Evolutionary conservation across 2,888 invertebrate species (phyloP).

Genomic region (Nipponacmea schrenckii): DNA sequence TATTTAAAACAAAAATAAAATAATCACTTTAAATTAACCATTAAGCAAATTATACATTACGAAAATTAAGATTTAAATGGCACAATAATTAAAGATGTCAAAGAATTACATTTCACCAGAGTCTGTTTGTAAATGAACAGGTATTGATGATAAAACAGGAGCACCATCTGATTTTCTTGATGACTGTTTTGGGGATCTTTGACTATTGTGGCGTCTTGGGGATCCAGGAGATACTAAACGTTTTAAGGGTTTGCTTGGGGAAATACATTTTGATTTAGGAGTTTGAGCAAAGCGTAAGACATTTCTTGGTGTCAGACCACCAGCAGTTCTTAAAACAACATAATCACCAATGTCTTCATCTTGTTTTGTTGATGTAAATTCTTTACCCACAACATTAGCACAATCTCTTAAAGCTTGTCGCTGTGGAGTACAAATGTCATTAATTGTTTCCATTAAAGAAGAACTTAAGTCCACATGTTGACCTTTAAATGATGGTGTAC

Average conservation of each 20-base stretch:
- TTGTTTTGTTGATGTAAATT: background rate
- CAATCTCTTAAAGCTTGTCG: slow-evolving; percentile 24
- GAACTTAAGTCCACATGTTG: slow-evolving; percentile 32
- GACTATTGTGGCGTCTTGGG: slow-evolving; percentile 24
- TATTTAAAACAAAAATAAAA: too few relatives aligned
- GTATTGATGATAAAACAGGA: slow-evolving; percentile 34
- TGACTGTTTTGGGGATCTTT: slow-evolving; percentile 19
- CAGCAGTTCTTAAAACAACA: slow-evolving; percentile 37
- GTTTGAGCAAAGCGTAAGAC: slow-evolving; percentile 30
- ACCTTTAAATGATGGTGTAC: slow-evolving; percentile 25
- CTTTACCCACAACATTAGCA: slow-evolving; percentile 15
- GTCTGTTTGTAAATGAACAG: slow-evolving; percentile 39
- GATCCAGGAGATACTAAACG: slow-evolving; percentile 49
- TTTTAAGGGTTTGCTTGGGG: slow-evolving; percentile 56
- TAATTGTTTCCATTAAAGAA: slow-evolving; percentile 42
- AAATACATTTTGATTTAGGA: slow-evolving; percentile 33
- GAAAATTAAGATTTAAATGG: too few relatives aligned
- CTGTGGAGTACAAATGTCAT: slow-evolving; percentile 44
- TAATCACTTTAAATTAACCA: too few relatives aligned
- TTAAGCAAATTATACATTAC: too few relatives aligned
- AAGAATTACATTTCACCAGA: slow-evolving; percentile 27
- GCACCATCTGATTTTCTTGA: slow-evolving; percentile 29
- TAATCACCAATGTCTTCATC: slow-evolving; percentile 11
- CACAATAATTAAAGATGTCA: too few relatives aligned
- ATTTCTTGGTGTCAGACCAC: slow-evolving; percentile 46